These are phyloP conservation scores for Parambassis ranga DNA, from an alignment of 2,797 vertebrate species.

Conservation along the genomic window DNA sequence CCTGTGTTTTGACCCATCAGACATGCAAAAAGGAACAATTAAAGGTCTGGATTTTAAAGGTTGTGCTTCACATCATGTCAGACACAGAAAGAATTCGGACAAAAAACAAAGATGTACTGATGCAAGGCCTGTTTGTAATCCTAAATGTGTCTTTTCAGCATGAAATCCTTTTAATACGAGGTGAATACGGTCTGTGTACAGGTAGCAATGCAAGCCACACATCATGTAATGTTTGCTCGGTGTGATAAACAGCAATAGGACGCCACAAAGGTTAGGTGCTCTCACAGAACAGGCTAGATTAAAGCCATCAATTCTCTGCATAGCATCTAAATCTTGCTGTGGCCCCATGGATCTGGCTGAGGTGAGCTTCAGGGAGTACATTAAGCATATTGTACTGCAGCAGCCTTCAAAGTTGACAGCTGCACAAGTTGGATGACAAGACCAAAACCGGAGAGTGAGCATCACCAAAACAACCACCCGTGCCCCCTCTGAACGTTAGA, in stretches of 20 bases:
- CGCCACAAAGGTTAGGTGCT: neutral
- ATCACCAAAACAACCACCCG: conserved; percentile 26
- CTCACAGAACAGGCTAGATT: neutral
- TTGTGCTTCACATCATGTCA: no score
- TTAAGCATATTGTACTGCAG: conserved; percentile 31
- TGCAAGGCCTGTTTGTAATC: no score
- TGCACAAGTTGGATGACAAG: conserved; percentile 28
- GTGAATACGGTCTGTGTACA: no score
- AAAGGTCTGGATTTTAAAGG: no score
- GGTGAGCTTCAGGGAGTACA: conserved; percentile 22
- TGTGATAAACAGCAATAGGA: neutral
- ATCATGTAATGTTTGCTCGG: neutral
- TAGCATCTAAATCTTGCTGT: conserved; percentile 19
- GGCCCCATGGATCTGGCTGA: conserved; percentile 19
- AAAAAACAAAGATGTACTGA: no score
- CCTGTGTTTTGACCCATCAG: no score
- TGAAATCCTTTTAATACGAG: no score
- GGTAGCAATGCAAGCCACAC: no score
- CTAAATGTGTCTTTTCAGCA: no score
- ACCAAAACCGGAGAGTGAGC: conserved; percentile 9
- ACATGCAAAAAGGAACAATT: no score
- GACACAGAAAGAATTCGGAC: no score
- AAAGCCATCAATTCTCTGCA: conserved; percentile 23
- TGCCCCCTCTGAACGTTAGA: conserved; percentile 13
- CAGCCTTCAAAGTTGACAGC: conserved; percentile 57